phyloP scores from a whole-genome alignment of 2,888 invertebrate species.

The Tillus elongatus region DNA sequence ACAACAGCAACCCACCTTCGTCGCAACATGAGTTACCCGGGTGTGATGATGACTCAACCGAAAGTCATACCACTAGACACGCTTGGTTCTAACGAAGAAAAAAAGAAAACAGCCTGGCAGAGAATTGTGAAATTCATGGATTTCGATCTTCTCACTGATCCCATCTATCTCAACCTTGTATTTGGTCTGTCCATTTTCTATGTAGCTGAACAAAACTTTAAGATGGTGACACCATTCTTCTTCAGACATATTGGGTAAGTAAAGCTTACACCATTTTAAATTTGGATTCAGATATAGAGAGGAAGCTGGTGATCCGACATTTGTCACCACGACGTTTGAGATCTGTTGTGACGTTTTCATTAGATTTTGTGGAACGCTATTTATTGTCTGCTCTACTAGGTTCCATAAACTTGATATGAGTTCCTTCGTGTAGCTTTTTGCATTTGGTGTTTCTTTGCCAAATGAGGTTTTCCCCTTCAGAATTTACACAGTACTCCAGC shows the following conservation, averaged over 20 bases:
- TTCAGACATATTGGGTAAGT: constrained; percentile 31
- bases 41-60: constrained; percentile 25
- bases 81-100: constrained; percentile 17
- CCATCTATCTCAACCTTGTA: constrained; percentile 61
- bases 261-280: no score
- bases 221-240: constrained; percentile 39
- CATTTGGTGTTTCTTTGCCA: no score
- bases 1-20: constrained; percentile 29
- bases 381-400: no score
- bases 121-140: constrained; percentile 57
- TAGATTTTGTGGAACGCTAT: no score
- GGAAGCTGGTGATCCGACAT: no score
- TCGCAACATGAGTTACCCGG: constrained; percentile 40
- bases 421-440: no score
- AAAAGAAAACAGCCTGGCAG: constrained; percentile 33
- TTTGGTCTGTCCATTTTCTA: constrained; percentile 65
- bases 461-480: no score
- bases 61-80: constrained; percentile 22
- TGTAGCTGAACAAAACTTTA: constrained; percentile 66
- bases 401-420: no score
- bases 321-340: no score
- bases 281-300: no score
- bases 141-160: constrained; percentile 61
- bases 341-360: no score
- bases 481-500: no score